Conservation (phyloP, 92 coral and sea anemone species). For the Paramuricea clavata region DNA sequence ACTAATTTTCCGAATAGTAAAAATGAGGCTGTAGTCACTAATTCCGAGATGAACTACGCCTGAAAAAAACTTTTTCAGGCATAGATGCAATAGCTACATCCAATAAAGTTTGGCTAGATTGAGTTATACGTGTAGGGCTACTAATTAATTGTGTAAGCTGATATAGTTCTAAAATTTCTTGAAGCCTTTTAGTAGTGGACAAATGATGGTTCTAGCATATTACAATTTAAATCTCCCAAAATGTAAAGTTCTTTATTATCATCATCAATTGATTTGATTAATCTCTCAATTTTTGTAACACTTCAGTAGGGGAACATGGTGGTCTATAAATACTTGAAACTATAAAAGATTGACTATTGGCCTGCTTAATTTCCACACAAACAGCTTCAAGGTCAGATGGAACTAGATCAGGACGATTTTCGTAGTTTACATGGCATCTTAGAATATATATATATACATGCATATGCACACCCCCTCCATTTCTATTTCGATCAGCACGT, state of each 20-base stretch:
- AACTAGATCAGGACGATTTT: constrained; percentile 8
- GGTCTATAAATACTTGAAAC: constrained; percentile 43
- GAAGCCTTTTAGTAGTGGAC: too few species aligned
- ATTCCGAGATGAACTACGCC: constrained; percentile 18
- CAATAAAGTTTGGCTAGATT: not conserved
- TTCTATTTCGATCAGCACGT: constrained; percentile 45
- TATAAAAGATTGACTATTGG: constrained; percentile 21
- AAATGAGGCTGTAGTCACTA: constrained; percentile 1
- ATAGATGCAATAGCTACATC: not conserved
- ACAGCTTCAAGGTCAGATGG: constrained; percentile 28
- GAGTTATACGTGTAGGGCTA: not conserved
- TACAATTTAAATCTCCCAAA: not conserved
- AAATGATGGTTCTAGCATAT: too few species aligned
- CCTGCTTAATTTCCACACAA: constrained; percentile 39
- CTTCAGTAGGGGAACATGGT: constrained; percentile 26
- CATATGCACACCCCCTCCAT: constrained; percentile 59
- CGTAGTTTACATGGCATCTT: constrained; percentile 9
- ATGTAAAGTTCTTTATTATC: constrained; percentile 4
- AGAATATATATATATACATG: too few species aligned
- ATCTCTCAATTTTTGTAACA: not conserved
- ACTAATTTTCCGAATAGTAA: not conserved
- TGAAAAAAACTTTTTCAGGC: not conserved
- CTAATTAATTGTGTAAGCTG: not conserved
- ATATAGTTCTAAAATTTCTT: too few species aligned
- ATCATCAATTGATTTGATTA: not conserved